Percentiles rank a stretch among this genome's conserved stretches.
phyloP scores from a whole-genome alignment of 1,140 invertebrate genomes.

The Cydia amplana region DNA sequence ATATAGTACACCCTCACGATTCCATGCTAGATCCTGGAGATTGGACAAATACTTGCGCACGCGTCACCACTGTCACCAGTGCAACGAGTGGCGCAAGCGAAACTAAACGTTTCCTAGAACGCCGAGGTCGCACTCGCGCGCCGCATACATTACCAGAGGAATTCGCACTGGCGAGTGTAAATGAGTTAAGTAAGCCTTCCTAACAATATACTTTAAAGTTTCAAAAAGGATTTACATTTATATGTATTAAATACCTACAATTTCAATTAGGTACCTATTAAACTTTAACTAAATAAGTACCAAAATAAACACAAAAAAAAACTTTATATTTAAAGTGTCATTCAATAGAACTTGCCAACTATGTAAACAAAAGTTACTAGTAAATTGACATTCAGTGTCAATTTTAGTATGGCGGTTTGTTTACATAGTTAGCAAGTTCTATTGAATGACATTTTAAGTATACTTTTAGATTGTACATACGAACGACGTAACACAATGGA shows the following conservation, averaged over 20 bases:
- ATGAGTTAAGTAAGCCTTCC: background rate
- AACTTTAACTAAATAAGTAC: no score
- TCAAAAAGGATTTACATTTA: background rate
- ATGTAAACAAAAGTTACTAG: no score
- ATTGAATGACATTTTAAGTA: no score
- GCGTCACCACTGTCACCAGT: background rate
- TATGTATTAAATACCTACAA: background rate
- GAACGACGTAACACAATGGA: no score
- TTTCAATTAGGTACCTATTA: no score
- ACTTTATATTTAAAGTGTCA: no score
- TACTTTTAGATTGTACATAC: no score
- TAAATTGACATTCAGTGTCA: no score
- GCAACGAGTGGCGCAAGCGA: slow-evolving; percentile 1
- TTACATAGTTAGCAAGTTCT: no score
- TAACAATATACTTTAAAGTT: background rate
- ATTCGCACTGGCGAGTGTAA: background rate
- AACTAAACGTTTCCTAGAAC: slow-evolving; percentile 42
- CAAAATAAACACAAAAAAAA: no score
- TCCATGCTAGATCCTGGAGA: background rate
- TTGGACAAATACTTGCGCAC: background rate
- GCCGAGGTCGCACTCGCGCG: slow-evolving; percentile 44
- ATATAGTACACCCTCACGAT: background rate
- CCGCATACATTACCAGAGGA: slow-evolving; percentile 15
- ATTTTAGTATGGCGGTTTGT: no score
- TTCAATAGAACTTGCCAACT: no score